These are phyloP conservation scores for Alligator mississippiensis DNA, from an alignment of 2,113 vertebrate genomes.

Conservation along the genomic window DNA sequence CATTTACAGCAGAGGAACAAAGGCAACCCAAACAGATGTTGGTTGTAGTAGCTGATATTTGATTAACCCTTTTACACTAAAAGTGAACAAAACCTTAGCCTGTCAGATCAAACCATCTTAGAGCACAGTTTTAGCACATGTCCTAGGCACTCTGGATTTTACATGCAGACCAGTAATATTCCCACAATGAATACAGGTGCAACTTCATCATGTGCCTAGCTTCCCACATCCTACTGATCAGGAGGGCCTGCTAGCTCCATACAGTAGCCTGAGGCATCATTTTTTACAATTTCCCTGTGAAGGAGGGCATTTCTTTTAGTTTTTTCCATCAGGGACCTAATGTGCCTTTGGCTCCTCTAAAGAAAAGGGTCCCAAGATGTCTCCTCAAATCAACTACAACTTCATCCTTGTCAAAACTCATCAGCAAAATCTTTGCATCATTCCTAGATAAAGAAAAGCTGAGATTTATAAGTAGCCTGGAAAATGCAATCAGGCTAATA, in stretches of 20 bases:
- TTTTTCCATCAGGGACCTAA: neutral
- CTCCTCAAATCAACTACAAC: neutral
- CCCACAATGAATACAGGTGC: neutral
- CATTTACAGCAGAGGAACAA: neutral
- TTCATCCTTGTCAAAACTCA: neutral
- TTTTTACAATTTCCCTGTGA: neutral
- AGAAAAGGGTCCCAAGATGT: neutral
- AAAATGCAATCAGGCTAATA: neutral
- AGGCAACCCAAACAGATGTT: neutral
- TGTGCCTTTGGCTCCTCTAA: no score
- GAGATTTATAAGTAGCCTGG: neutral
- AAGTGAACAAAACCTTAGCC: neutral
- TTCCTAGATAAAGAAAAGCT: neutral
- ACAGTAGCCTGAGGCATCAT: no score
- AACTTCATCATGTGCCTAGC: neutral
- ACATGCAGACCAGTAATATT: neutral
- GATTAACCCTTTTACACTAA: neutral
- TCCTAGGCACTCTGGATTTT: neutral
- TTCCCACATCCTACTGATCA: neutral
- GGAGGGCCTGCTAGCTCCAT: neutral
- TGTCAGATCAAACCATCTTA: neutral
- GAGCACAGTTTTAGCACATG: neutral
- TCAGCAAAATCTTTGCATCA: neutral
- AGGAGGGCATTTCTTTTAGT: neutral
- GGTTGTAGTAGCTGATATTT: neutral